Conservation (phyloP, 2,888 invertebrate species). For the Agonopterix subpropinquella region DNA sequence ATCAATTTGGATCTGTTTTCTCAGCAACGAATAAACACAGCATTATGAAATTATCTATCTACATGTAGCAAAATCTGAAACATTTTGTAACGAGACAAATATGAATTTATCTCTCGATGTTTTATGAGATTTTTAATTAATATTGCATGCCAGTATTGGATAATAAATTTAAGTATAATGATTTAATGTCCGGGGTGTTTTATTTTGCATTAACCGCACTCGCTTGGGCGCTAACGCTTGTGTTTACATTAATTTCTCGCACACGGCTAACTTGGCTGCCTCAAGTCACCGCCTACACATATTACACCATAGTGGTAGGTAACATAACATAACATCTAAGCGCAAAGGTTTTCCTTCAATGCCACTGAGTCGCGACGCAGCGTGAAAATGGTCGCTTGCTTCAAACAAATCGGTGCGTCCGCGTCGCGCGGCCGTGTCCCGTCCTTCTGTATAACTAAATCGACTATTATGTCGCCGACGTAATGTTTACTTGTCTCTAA, state of each 20-base stretch:
- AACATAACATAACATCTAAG: conserved; percentile 2
- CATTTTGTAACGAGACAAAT: conserved; percentile 54
- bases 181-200: conserved; percentile 54
- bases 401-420: conserved; percentile 50
- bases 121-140: conserved; percentile 62
- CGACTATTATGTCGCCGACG: conserved; percentile 30
- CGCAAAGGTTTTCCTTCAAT: conserved; percentile 43
- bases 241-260: conserved; percentile 3
- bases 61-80: conserved; percentile 47
- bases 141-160: conserved; percentile 68
- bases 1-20: conserved; percentile 73
- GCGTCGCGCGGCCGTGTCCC: conserved; percentile 48
- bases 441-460: not conserved
- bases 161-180: conserved; percentile 75
- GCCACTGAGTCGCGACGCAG: conserved; percentile 36
- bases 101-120: conserved; percentile 67
- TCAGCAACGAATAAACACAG: conserved; percentile 53
- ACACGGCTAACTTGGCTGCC: not conserved
- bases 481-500: conserved; percentile 12
- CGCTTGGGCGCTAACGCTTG: conserved; percentile 2
- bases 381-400: conserved; percentile 32
- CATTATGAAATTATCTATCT: conserved; percentile 66
- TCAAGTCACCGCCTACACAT: not conserved
- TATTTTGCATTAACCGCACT: conserved; percentile 31
- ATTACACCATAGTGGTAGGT: conserved; percentile 10